Conservation (phyloP, 2,113 vertebrate species). For the Indicator maculatus region DNA sequence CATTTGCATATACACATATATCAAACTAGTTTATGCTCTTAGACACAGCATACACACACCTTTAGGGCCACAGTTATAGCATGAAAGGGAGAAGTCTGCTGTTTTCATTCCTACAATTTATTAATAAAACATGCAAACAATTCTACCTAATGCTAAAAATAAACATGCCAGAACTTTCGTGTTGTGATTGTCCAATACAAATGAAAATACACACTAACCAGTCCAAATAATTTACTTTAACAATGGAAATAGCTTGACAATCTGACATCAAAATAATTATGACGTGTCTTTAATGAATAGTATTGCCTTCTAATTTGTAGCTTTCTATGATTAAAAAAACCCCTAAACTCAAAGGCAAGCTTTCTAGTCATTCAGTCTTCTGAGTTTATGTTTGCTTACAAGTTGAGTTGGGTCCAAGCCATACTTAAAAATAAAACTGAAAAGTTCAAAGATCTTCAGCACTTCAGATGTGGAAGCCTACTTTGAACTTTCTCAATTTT, state of each 20-base stretch:
- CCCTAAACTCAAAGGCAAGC: neutral
- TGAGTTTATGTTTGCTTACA: neutral
- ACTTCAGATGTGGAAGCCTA: neutral
- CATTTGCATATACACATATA: neutral
- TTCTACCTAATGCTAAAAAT: neutral
- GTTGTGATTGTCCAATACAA: neutral
- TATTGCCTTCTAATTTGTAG: neutral
- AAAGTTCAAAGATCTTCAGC: neutral
- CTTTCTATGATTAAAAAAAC: neutral
- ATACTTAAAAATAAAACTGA: neutral
- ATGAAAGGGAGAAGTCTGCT: neutral
- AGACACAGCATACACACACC: neutral
- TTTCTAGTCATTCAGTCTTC: neutral
- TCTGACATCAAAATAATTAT: neutral
- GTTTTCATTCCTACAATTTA: neutral
- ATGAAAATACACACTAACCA: neutral
- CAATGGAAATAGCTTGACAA: neutral
- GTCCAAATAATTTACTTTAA: neutral
- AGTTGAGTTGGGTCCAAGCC: neutral
- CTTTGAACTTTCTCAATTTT: neutral
- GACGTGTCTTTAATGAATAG: neutral
- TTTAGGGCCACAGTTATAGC: neutral
- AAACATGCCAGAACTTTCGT: neutral
- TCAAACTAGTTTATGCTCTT: neutral
- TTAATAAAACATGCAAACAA: neutral